Evolutionary conservation across 2,888 invertebrate species (phyloP).

Genomic region (Pandemis cinnamomeana): DNA sequence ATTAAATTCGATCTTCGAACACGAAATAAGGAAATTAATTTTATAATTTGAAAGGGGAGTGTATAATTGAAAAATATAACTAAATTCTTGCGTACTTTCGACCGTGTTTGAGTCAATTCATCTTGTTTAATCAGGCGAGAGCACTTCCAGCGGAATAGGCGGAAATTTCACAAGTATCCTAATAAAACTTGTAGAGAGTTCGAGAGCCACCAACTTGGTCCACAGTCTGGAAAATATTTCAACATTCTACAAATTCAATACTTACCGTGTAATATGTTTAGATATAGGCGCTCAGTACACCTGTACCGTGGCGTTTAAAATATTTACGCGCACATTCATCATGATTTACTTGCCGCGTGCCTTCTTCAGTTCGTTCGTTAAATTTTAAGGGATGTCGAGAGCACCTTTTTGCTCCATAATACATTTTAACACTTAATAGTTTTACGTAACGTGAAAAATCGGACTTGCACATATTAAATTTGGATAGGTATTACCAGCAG

Average conservation of each 20-base stretch:
- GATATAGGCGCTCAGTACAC: constrained; percentile 11
- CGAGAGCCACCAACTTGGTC: constrained; percentile 65
- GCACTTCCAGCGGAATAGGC: constrained; percentile 75
- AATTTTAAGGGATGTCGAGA: constrained; percentile 32
- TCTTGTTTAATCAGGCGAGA: constrained; percentile 82
- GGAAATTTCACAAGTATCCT: constrained; percentile 84
- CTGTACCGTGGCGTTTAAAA: constrained; percentile 35
- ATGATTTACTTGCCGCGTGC: constrained; percentile 35
- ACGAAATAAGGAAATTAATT: constrained; percentile 53
- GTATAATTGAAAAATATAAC: constrained; percentile 57
- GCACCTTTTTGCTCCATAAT: constrained; percentile 7
- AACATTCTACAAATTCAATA: constrained; percentile 76
- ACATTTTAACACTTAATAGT: neutral
- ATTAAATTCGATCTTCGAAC: constrained; percentile 22
- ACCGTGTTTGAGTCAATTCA: constrained; percentile 76
- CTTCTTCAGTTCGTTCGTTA: constrained; percentile 37
- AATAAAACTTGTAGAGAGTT: constrained; percentile 80
- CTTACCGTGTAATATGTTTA: constrained; percentile 48
- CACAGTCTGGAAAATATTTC: constrained; percentile 50
- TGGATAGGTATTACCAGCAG: no score
- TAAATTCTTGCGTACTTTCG: constrained; percentile 56
- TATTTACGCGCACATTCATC: constrained; percentile 35
- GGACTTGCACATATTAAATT: no score
- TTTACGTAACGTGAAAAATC: neutral
- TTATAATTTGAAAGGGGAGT: constrained; percentile 46